phyloP scores from a whole-genome alignment of 2,888 invertebrate species.

The Itoplectis maculator region DNA sequence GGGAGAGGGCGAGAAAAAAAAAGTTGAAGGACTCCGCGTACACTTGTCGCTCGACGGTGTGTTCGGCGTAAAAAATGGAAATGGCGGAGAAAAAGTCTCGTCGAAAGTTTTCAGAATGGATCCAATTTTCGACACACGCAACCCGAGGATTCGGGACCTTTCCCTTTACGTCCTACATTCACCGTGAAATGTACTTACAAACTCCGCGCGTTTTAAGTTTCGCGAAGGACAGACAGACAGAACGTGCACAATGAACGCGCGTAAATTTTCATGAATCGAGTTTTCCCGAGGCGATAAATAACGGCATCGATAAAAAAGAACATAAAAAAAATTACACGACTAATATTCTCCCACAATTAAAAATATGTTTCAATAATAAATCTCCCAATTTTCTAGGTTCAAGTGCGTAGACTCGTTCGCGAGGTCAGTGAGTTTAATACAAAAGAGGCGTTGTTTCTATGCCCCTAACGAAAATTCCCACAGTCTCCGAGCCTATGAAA shows the following conservation, averaged over 20 bases:
- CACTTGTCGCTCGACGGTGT: neutral
- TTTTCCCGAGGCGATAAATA: no score
- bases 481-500: neutral
- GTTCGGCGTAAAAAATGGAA: neutral
- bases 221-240: neutral
- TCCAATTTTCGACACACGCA: slow-evolving; percentile 2
- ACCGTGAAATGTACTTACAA: neutral
- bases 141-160: neutral
- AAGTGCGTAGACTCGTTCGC: no score
- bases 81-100: neutral
- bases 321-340: no score
- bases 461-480: no score
- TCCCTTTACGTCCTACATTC: neutral
- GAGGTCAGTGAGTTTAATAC: no score
- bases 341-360: no score
- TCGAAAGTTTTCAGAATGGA: slow-evolving; percentile 7
- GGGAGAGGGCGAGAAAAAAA: neutral
- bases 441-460: no score
- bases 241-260: neutral
- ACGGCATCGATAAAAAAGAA: no score
- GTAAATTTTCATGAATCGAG: neutral
- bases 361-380: no score
- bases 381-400: no score
- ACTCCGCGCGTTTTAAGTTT: neutral
- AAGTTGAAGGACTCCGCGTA: neutral